These are phyloP conservation scores for Ramazzottius varieornatus DNA, from an alignment of 2,888 invertebrate genomes.

Conservation along the genomic window DNA sequence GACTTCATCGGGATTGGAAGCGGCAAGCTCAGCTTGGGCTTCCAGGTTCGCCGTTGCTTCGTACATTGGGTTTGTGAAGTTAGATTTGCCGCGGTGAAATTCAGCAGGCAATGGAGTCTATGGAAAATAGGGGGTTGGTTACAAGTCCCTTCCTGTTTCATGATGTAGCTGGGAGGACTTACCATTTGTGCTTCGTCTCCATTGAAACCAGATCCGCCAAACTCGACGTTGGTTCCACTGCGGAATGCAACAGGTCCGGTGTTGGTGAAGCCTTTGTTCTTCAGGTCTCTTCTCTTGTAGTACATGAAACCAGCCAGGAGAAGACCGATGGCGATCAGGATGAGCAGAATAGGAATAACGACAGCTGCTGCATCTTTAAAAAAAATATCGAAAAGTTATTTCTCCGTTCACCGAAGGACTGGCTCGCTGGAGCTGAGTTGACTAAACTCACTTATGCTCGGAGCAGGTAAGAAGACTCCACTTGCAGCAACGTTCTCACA, in stretches of 20 bases:
- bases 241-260: slow-evolving; percentile 74
- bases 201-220: slow-evolving; percentile 30
- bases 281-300: slow-evolving; percentile 34
- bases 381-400: background rate
- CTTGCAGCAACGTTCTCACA: background rate
- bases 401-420: background rate
- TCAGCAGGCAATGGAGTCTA: slow-evolving; percentile 45
- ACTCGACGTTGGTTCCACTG: slow-evolving; percentile 74
- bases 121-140: too few relatives aligned
- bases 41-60: slow-evolving; percentile 36
- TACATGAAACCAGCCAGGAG: slow-evolving; percentile 54
- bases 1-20: background rate
- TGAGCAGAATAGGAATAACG: slow-evolving; percentile 51
- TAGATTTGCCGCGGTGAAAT: slow-evolving; percentile 47
- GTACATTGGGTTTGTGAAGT: slow-evolving; percentile 95
- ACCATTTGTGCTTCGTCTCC: slow-evolving; percentile 5
- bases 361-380: slow-evolving; percentile 29
- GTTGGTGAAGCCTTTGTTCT: slow-evolving; percentile 35
- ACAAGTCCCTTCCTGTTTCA: too few relatives aligned
- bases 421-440: background rate
- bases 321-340: slow-evolving; percentile 40
- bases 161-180: too few relatives aligned
- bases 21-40: slow-evolving; percentile 9
- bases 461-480: slow-evolving; percentile 4
- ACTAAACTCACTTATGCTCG: slow-evolving; percentile 7